Percentiles rank a stretch among this genome's conserved stretches.
These are phyloP conservation scores for Semicossyphus pulcher DNA, from an alignment of 2,113 vertebrate genomes.

Conservation along the genomic window DNA sequence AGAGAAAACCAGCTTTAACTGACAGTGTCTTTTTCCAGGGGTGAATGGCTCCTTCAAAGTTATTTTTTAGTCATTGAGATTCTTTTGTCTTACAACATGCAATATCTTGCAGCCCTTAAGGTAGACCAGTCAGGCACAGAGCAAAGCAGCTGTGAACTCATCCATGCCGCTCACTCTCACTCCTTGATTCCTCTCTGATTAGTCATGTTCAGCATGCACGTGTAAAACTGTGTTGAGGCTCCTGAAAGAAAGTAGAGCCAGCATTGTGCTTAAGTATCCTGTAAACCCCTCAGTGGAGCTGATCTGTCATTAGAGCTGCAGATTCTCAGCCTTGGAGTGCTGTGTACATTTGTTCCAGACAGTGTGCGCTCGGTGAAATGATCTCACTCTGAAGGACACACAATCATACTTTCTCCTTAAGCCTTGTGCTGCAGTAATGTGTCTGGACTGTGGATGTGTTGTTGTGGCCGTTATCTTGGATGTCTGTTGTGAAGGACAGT, in stretches of 20 bases:
- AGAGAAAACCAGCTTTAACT: too few species aligned
- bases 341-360: conserved; percentile 67
- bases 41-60: too few species aligned
- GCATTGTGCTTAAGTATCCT: conserved; percentile 36
- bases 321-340: conserved; percentile 63
- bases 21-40: too few species aligned
- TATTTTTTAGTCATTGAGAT: too few species aligned
- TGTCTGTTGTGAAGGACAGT: conserved; percentile 55
- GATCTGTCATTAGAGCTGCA: conserved; percentile 57
- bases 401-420: conserved; percentile 65
- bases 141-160: conserved; percentile 18
- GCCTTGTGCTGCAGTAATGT: conserved; percentile 42
- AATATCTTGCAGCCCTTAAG: too few species aligned
- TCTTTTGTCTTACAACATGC: too few species aligned
- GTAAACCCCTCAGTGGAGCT: conserved; percentile 26
- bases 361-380: conserved; percentile 61
- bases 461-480: conserved; percentile 40
- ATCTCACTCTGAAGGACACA: conserved; percentile 73
- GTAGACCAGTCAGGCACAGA: conserved; percentile 22
- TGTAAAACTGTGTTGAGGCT: conserved; percentile 38
- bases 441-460: conserved; percentile 52
- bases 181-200: conserved; percentile 64
- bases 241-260: conserved; percentile 37
- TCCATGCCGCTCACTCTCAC: conserved; percentile 9
- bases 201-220: conserved; percentile 57